Evolutionary conservation across 2,113 vertebrate species (phyloP).

Genomic region (Hydropotes inermis): DNA sequence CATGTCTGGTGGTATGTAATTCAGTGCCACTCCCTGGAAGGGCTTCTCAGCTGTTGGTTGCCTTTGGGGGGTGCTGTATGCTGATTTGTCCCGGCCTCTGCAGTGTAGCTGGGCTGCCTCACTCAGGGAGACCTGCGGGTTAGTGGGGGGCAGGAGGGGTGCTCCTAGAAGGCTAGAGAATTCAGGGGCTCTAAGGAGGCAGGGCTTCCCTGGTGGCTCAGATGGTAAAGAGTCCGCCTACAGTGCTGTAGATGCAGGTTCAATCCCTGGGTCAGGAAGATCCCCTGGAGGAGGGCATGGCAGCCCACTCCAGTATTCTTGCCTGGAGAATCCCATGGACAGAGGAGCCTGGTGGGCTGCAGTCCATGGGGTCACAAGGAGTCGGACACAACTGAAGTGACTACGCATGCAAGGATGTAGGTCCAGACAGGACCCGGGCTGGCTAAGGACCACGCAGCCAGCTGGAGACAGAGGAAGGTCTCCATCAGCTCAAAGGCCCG

Average conservation of each 20-base stretch:
- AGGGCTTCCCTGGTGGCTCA: background rate
- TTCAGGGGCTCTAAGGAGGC: background rate
- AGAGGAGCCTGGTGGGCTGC: background rate
- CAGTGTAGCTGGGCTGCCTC: background rate
- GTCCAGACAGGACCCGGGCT: background rate
- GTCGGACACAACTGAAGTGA: background rate
- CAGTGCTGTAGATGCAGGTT: accelerated
- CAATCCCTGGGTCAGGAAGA: background rate
- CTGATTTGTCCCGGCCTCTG: background rate
- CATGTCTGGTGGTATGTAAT: background rate
- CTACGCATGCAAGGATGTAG: background rate
- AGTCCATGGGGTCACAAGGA: background rate
- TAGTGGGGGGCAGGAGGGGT: no score
- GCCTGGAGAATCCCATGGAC: background rate
- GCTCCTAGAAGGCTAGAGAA: no score
- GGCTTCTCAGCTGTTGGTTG: background rate
- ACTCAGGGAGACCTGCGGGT: background rate
- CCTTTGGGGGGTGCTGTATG: background rate
- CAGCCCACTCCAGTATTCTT: background rate
- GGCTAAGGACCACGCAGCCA: background rate
- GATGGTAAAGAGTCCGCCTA: background rate
- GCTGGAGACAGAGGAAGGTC: background rate
- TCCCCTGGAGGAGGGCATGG: background rate
- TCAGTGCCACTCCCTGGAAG: background rate
- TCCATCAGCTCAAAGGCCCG: background rate